Evolutionary conservation across 64 coral and sea anemone species (phyloP).

Genomic region (Porites lutea): DNA sequence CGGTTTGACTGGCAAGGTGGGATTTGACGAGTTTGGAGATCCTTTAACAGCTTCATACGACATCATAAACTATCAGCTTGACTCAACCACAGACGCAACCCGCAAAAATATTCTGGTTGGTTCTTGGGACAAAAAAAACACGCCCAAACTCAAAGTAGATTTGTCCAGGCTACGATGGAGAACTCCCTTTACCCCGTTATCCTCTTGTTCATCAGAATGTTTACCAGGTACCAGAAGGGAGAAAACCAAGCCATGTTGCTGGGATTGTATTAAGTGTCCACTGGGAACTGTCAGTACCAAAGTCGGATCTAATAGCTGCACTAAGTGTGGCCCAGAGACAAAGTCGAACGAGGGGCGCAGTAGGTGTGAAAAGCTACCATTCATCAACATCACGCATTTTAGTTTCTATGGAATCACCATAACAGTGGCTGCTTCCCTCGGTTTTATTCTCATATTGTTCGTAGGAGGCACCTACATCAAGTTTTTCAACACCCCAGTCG

Average conservation of each 20-base stretch:
- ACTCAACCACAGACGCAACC: neutral
- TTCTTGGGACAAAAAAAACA: neutral
- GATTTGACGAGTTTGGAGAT: neutral
- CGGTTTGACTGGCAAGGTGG: too few relatives aligned
- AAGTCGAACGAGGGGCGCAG: slow-evolving; percentile 23
- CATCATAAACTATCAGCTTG: neutral
- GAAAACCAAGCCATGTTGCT: slow-evolving; percentile 40
- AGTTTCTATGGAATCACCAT: slow-evolving; percentile 20
- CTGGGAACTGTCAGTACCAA: slow-evolving; percentile 24
- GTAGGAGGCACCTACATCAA: slow-evolving; percentile 57
- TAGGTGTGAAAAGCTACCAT: slow-evolving; percentile 43
- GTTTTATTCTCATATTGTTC: slow-evolving; percentile 5
- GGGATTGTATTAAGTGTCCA: slow-evolving; percentile 63
- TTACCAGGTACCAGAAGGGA: slow-evolving; percentile 42
- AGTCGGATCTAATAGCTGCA: slow-evolving; percentile 46
- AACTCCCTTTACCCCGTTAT: neutral
- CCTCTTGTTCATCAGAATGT: slow-evolving; percentile 3
- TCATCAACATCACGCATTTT: slow-evolving; percentile 26
- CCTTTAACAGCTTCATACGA: neutral
- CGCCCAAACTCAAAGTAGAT: slow-evolving; percentile 15
- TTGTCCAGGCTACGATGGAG: slow-evolving; percentile 35
- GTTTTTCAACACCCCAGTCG: slow-evolving; percentile 63
- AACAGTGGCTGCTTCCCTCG: slow-evolving; percentile 23
- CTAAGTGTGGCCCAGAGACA: slow-evolving; percentile 10
- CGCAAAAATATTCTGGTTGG: neutral